These are phyloP conservation scores for Paramuricea clavata DNA, from an alignment of 92 coral and sea anemone genomes.

Conservation along the genomic window DNA sequence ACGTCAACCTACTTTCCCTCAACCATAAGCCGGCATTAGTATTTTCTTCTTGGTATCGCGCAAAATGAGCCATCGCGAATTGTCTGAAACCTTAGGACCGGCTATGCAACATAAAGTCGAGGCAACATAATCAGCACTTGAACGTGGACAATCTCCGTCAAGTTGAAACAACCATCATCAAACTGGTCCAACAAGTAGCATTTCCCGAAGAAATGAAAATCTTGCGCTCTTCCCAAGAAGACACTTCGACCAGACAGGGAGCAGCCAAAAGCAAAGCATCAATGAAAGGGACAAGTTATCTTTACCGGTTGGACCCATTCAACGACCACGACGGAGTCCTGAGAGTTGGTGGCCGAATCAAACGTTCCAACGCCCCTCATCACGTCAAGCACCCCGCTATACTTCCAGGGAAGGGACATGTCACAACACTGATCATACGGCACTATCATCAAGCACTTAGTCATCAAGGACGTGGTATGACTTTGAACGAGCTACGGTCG, in stretches of 20 bases:
- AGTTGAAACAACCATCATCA: conserved; percentile 35
- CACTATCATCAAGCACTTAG: background rate
- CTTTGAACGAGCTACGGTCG: background rate
- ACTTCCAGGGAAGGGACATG: background rate
- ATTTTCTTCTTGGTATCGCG: too few relatives aligned
- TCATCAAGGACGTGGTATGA: background rate
- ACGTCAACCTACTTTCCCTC: too few relatives aligned
- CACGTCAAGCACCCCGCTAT: background rate
- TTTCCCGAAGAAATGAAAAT: conserved; percentile 10
- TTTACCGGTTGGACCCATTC: background rate
- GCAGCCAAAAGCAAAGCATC: too few relatives aligned
- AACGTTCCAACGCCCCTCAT: background rate
- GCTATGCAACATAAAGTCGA: too few relatives aligned
- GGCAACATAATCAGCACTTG: background rate
- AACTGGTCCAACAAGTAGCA: conserved; percentile 22
- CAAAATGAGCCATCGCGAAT: too few relatives aligned
- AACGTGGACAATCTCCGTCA: conserved; percentile 36
- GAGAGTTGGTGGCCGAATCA: background rate
- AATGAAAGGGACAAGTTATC: background rate
- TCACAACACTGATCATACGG: background rate
- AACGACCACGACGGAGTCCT: background rate
- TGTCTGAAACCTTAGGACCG: too few relatives aligned
- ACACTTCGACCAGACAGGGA: background rate
- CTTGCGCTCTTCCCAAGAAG: background rate
- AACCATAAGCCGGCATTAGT: too few relatives aligned